These are phyloP conservation scores for Sebastes kiyomatsui DNA, from an alignment of 2,797 vertebrate genomes.

Conservation along the genomic window DNA sequence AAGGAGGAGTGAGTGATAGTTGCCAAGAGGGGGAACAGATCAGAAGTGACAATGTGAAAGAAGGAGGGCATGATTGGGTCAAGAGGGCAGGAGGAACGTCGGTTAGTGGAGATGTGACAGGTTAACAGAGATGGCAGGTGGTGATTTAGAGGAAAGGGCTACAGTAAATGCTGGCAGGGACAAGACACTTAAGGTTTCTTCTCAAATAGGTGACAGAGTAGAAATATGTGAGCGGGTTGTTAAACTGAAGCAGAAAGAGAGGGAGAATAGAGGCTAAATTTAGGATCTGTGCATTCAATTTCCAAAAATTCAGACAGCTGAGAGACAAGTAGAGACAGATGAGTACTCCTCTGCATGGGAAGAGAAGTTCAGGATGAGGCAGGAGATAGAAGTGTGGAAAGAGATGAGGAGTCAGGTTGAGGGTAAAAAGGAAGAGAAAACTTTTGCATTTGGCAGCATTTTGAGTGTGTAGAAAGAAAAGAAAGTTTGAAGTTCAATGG, in stretches of 20 bases:
- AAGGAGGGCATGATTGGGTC: neutral
- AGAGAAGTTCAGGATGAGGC: conserved; percentile 4
- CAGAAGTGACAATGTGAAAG: neutral
- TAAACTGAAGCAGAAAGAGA: neutral
- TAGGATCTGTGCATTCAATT: neutral
- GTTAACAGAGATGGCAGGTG: conserved; percentile 15
- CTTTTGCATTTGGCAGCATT: neutral
- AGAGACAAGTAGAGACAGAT: conserved; percentile 23
- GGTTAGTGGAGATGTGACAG: neutral
- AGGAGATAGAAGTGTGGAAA: neutral
- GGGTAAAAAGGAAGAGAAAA: neutral
- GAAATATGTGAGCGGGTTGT: neutral
- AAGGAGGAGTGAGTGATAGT: neutral
- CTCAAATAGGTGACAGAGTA: neutral
- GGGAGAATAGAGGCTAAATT: neutral
- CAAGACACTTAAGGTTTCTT: neutral
- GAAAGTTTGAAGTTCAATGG: neutral
- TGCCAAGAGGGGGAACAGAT: neutral
- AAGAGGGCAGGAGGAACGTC: conserved; percentile 10
- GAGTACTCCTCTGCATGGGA: conserved; percentile 3
- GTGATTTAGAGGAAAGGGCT: neutral
- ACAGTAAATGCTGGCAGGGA: neutral
- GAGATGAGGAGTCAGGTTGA: neutral
- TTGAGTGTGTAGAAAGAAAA: neutral
- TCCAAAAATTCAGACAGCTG: conserved; percentile 1